Percentiles rank a stretch among this genome's conserved stretches.
Evolutionary conservation across 1,140 invertebrate species (phyloP).

Genomic region (Drosophila azteca): DNA sequence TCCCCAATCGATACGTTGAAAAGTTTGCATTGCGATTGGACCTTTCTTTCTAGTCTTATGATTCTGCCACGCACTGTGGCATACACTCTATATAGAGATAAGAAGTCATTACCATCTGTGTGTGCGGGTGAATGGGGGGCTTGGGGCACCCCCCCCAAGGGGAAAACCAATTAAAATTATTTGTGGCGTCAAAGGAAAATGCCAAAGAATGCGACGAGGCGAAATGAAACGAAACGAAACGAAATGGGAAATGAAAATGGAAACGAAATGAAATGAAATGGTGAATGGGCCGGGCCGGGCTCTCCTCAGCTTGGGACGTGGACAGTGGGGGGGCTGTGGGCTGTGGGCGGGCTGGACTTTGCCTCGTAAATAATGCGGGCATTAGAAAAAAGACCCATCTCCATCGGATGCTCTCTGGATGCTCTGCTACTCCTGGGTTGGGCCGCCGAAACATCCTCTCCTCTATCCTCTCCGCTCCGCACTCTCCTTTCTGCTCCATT

Average conservation of each 20-base stretch:
- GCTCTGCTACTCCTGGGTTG: conserved; percentile 4
- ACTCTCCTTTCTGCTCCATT: conserved; percentile 57
- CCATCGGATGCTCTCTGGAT: background rate
- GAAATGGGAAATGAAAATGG: conserved; percentile 47
- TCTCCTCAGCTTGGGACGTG: conserved; percentile 25
- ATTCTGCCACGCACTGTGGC: conserved; percentile 13
- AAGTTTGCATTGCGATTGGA: too few relatives aligned
- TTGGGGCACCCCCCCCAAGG: conserved; percentile 16
- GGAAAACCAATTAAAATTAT: conserved; percentile 81
- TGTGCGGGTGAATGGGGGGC: background rate
- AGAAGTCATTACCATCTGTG: conserved; percentile 65
- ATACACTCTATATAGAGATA: conserved; percentile 40
- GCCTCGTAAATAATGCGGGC: conserved; percentile 77
- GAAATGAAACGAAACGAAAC: conserved; percentile 78
- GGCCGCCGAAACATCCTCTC: conserved; percentile 3
- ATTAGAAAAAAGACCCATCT: conserved; percentile 53
- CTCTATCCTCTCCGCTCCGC: conserved; percentile 20
- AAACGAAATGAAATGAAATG: conserved; percentile 64
- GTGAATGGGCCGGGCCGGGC: conserved; percentile 51
- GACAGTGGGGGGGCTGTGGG: too few relatives aligned
- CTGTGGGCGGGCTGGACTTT: too few relatives aligned
- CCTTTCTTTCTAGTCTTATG: conserved; percentile 39
- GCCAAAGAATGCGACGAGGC: conserved; percentile 66
- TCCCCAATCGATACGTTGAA: too few relatives aligned
- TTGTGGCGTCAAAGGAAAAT: conserved; percentile 68